Evolutionary conservation across 2,113 vertebrate genomes (phyloP), one percentile per base, ranked within the genome.

Genomic region (Athene noctua): DNA sequence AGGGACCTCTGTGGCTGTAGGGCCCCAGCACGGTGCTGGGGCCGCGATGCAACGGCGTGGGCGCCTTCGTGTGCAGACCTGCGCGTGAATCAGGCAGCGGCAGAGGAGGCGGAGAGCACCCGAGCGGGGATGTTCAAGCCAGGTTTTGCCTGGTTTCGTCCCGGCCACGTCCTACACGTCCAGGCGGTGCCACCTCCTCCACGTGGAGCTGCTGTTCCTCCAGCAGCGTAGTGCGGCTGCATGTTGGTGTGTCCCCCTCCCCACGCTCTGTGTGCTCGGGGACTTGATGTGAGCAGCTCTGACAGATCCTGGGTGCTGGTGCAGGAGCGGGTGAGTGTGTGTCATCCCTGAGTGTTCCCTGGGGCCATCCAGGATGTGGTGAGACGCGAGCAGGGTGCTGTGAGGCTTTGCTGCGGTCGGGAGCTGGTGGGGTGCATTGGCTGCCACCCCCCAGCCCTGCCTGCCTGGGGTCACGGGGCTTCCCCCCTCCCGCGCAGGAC

Each of bases 361-460:
- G 74, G 52, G 27, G 30, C 36, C 65, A 12, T 2, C 0, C 1
- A 13, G 44, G 63, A 34, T 0, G 9, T 0, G 1, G 46, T 44
- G 52, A 29, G 58, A 34, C 58, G 51, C 3, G 8, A 63, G 49
- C 1, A 4, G 54, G 47, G 51, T 58, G 78, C 81, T 92, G 73
- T 2, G 13, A 30, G 55, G 51, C 46, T 85, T 92, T 29, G 13
- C 80, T 36, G 52, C 1, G 1, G 49, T 23, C 0, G 0, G 72
- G 79, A 90, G 44, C 21, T 85, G 40, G 2, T 20, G 66, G 65
- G 74, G 20, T 46, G 55, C 3, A 11, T 38, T 52, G 36, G 38
- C 46, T 72, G 22, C 32, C 21, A 40, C 11, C 23, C 23, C 61
- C 32, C 23, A 40, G 34, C 34, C 20, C 47, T 19, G 63, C 36